These are phyloP conservation scores for Gymnorhina tibicen DNA, from an alignment of 2,113 vertebrate genomes.

Conservation along the genomic window DNA sequence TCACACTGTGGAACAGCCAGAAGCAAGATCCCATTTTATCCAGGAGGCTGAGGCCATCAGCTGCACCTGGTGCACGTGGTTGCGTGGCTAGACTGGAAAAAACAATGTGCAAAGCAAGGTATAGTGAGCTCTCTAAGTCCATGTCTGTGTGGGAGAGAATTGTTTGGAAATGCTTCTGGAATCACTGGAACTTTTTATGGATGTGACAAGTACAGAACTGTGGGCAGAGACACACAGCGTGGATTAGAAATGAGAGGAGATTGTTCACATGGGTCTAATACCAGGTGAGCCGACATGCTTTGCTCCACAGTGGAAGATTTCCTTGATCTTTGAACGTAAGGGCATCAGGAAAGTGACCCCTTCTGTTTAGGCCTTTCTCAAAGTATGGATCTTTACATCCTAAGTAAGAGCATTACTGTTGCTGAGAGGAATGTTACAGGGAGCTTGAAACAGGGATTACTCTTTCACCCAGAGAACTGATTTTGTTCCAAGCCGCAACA, in stretches of 20 bases:
- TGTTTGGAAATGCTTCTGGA: not conserved
- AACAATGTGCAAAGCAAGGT: not conserved
- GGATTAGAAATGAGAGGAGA: not conserved
- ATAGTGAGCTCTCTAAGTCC: not conserved
- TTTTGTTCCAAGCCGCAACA: accelerated
- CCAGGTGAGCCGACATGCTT: not conserved
- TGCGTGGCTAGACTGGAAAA: not conserved
- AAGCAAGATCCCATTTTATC: not conserved
- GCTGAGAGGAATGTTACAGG: not conserved
- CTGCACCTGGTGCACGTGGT: accelerated
- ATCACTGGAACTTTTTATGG: not conserved
- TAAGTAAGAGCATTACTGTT: not conserved
- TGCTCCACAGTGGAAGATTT: not conserved
- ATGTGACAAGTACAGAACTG: not conserved
- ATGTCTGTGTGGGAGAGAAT: not conserved
- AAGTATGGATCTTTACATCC: not conserved
- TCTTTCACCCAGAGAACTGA: not conserved
- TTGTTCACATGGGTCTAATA: not conserved
- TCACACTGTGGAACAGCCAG: not conserved
- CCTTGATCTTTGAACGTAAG: not conserved
- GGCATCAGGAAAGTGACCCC: not conserved
- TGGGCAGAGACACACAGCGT: not conserved
- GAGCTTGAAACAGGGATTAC: not conserved
- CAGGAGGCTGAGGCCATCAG: not conserved
- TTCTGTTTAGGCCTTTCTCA: not conserved